Percentiles rank a stretch among this genome's conserved stretches.
Evolutionary conservation across 1,140 invertebrate genomes (phyloP).

Genomic region (Sogatella furcifera): DNA sequence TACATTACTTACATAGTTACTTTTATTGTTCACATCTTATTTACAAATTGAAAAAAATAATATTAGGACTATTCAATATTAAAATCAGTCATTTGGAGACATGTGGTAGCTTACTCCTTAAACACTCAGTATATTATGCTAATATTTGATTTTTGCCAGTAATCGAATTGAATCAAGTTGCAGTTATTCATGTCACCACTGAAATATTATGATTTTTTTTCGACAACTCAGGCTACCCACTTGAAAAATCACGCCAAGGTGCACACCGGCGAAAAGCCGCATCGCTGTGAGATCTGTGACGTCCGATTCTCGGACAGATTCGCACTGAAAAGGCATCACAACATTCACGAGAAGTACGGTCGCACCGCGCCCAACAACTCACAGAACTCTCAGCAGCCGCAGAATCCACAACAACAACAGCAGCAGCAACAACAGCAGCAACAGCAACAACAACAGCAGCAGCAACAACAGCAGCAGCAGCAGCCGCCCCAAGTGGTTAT

Average conservation of each 20-base stretch:
- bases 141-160: too few species aligned
- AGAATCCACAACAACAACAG: constrained; percentile 4
- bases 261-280: constrained; percentile 33
- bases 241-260: constrained; percentile 71
- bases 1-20: too few species aligned
- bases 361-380: constrained; percentile 35
- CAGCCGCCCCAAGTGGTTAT: neutral
- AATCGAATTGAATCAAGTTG: too few species aligned
- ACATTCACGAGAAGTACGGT: constrained; percentile 68
- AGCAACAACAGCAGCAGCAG: too few species aligned
- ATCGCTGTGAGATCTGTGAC: constrained; percentile 66
- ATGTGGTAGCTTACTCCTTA: too few species aligned
- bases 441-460: constrained; percentile 4
- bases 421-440: neutral
- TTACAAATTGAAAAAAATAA: too few species aligned
- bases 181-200: too few species aligned
- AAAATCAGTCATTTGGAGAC: too few species aligned
- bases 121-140: too few species aligned
- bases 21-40: too few species aligned
- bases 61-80: too few species aligned
- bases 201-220: too few species aligned
- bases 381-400: constrained; percentile 6
- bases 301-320: constrained; percentile 78
- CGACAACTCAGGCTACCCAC: constrained; percentile 52
- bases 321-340: constrained; percentile 61